Evolutionary conservation across 1,140 invertebrate species (phyloP).

Genomic region (Venturia canescens): DNA sequence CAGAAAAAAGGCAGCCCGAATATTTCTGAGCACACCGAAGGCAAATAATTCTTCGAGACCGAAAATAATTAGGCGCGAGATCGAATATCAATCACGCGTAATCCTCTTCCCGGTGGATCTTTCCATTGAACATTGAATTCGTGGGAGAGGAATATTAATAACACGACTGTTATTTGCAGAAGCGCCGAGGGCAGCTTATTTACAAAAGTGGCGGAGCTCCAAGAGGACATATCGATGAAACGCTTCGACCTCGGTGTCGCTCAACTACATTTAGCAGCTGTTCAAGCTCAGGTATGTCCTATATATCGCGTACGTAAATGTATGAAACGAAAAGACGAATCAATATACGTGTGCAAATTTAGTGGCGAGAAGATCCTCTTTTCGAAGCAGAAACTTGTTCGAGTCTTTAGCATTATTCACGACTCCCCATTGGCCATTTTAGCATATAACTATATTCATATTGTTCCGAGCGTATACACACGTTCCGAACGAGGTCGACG

Average conservation of each 20-base stretch:
- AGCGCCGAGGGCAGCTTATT: constrained; percentile 89
- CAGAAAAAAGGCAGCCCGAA: too few relatives aligned
- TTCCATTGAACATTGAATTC: constrained; percentile 24
- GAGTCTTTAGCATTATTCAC: not conserved
- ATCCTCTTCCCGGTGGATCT: not conserved
- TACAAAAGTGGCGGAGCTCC: constrained; percentile 95
- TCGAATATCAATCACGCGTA: too few relatives aligned
- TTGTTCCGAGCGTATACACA: constrained; percentile 31
- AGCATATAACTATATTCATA: not conserved
- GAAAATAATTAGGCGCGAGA: too few relatives aligned
- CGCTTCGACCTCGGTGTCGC: constrained; percentile 94
- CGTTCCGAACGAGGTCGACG: not conserved
- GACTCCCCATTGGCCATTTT: not conserved
- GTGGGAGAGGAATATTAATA: not conserved
- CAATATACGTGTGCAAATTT: not conserved
- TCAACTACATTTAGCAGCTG: constrained; percentile 92
- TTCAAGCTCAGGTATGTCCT: constrained; percentile 89
- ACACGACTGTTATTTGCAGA: constrained; percentile 74
- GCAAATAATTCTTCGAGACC: too few relatives aligned
- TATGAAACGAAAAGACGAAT: not conserved
- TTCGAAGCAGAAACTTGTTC: not conserved
- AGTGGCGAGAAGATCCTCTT: not conserved
- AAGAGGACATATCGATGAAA: constrained; percentile 97
- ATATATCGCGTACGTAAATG: not conserved
- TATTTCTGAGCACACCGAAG: too few relatives aligned